These are phyloP conservation scores for Sepiola atlantica DNA, from an alignment of 2,888 invertebrate species.

Conservation along the genomic window DNA sequence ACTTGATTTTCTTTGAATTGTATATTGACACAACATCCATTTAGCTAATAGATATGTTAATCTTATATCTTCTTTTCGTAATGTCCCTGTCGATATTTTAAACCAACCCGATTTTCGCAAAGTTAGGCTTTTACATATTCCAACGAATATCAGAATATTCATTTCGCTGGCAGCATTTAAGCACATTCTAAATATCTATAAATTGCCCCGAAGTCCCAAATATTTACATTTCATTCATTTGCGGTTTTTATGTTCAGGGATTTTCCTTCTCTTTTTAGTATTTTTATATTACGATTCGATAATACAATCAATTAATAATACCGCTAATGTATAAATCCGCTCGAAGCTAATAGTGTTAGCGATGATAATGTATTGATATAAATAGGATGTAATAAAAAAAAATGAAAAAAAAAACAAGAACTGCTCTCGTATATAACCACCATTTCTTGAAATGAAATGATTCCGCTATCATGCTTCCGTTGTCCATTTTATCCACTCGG, in stretches of 20 bases:
- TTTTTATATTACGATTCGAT: neutral
- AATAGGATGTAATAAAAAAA: neutral
- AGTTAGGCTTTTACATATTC: neutral
- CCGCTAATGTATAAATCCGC: neutral
- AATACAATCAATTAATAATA: constrained; percentile 18
- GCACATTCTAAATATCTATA: neutral
- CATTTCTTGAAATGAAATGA: neutral
- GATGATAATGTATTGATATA: neutral
- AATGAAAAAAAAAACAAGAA: neutral
- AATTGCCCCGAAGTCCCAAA: neutral
- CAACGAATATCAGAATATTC: neutral
- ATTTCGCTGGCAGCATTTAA: neutral
- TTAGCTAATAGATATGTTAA: no score
- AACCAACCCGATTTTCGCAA: neutral
- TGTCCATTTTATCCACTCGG: neutral
- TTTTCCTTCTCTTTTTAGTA: neutral
- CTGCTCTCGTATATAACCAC: neutral
- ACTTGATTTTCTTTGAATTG: no score
- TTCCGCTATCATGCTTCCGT: neutral
- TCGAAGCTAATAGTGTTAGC: neutral
- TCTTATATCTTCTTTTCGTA: neutral
- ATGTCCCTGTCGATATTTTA: neutral
- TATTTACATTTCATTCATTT: neutral
- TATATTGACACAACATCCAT: no score
- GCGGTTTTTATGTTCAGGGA: neutral